These are phyloP conservation scores for Psittacus erithacus DNA, from an alignment of 2,113 vertebrate genomes.

Conservation along the genomic window DNA sequence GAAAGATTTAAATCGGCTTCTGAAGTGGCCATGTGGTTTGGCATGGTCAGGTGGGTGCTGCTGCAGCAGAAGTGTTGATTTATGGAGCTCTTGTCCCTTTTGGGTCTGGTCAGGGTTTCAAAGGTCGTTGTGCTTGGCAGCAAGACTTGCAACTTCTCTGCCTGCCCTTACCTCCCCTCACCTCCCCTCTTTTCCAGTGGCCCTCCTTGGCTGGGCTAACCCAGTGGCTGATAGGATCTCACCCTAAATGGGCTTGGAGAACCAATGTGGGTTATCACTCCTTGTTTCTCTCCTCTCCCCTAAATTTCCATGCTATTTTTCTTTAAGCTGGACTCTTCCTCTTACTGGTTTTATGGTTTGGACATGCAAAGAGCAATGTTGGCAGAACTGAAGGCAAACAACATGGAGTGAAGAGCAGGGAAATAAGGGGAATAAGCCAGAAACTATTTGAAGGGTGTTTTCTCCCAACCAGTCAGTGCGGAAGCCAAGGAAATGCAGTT, in stretches of 20 bases:
- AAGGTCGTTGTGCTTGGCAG: fast-evolving
- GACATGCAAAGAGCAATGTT: background rate
- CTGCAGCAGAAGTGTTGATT: background rate
- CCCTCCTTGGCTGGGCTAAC: fast-evolving
- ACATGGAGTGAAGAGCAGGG: background rate
- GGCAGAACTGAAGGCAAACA: background rate
- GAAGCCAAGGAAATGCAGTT: background rate
- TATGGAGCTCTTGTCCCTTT: background rate
- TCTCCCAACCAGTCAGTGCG: background rate
- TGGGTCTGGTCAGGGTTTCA: background rate
- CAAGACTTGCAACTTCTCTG: background rate
- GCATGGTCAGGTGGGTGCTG: background rate
- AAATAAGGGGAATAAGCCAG: background rate
- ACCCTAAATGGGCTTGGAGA: background rate
- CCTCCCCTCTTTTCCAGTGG: background rate
- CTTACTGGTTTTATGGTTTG: background rate
- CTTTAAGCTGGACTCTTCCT: background rate
- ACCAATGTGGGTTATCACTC: background rate
- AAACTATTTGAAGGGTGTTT: background rate
- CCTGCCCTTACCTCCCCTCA: background rate
- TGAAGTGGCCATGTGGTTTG: background rate
- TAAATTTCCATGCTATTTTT: background rate
- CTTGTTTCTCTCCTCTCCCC: background rate
- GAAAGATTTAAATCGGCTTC: background rate
- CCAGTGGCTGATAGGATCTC: background rate